Evolutionary conservation across 2,888 invertebrate genomes (phyloP).

Genomic region (Apotomis betuletana): DNA sequence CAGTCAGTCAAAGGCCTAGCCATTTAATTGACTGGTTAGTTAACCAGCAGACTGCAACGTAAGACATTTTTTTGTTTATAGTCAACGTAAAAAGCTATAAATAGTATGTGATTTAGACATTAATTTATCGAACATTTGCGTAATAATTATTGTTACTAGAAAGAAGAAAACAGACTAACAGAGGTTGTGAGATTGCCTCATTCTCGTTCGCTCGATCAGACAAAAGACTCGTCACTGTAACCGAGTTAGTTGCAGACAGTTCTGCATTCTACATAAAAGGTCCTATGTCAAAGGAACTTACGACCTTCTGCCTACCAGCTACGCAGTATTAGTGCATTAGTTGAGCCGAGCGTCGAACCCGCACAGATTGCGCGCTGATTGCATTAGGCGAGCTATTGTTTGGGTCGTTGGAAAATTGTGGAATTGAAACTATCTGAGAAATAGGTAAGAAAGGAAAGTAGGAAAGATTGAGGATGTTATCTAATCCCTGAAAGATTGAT

Average conservation of each 20-base stretch:
- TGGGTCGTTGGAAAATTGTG: not conserved
- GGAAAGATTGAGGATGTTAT: too few species aligned
- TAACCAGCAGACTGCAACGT: too few species aligned
- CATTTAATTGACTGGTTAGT: too few species aligned
- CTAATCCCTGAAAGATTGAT: too few species aligned
- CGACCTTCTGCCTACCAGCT: not conserved
- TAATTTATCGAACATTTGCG: too few species aligned
- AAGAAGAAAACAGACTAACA: too few species aligned
- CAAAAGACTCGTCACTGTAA: not conserved
- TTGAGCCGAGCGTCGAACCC: constrained; percentile 45
- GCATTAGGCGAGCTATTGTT: constrained; percentile 43
- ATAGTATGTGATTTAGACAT: too few species aligned
- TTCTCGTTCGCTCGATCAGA: not conserved
- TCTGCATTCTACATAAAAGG: constrained; percentile 22
- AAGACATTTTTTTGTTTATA: too few species aligned
- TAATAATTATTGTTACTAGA: too few species aligned
- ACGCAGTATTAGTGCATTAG: constrained; percentile 32
- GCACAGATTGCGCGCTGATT: constrained; percentile 50
- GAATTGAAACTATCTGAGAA: not conserved
- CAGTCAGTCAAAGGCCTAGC: too few species aligned
- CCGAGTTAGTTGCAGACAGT: not conserved
- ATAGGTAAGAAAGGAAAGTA: too few species aligned
- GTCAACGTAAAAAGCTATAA: too few species aligned
- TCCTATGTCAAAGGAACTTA: not conserved
- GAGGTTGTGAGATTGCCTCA: not conserved